A percentile compares a stretch with the other conserved stretches of the same genome.
These are phyloP conservation scores for Glomeris maerens DNA, from an alignment of 1,140 invertebrate genomes.

Conservation along the genomic window DNA sequence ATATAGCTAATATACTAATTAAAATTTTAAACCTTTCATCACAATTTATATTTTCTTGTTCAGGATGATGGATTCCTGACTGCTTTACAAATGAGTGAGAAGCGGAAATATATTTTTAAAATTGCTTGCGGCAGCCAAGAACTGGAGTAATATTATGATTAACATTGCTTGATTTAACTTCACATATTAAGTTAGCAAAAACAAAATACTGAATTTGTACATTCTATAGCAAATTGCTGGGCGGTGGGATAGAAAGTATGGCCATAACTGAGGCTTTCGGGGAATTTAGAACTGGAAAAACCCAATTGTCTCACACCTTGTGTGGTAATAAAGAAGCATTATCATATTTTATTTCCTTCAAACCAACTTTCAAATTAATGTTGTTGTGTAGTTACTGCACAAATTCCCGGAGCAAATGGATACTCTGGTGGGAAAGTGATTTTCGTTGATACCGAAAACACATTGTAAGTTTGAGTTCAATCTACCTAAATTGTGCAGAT, in stretches of 20 bases:
- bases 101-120: conserved; percentile 53
- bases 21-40: background rate
- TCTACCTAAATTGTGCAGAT: background rate
- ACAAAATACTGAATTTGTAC: conserved; percentile 16
- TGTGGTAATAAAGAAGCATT: conserved; percentile 33
- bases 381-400: conserved; percentile 43
- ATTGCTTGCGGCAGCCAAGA: conserved; percentile 56
- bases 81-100: conserved; percentile 54
- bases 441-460: conserved; percentile 66
- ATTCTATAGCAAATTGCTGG: conserved; percentile 36
- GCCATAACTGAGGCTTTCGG: conserved; percentile 39
- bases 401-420: conserved; percentile 49
- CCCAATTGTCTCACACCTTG: conserved; percentile 58
- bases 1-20: conserved; percentile 1
- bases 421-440: conserved; percentile 65
- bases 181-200: background rate
- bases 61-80: conserved; percentile 47
- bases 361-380: conserved; percentile 5
- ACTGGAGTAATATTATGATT: conserved; percentile 43
- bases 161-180: background rate
- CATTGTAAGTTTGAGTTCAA: conserved; percentile 44
- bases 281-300: conserved; percentile 55
- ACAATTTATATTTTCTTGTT: conserved; percentile 5
- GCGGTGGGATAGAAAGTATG: conserved; percentile 40
- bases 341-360: conserved; percentile 4